Percentiles rank a stretch among this genome's conserved stretches.
Evolutionary conservation across 2,888 invertebrate species (phyloP).

Genomic region (Rutpela maculata): DNA sequence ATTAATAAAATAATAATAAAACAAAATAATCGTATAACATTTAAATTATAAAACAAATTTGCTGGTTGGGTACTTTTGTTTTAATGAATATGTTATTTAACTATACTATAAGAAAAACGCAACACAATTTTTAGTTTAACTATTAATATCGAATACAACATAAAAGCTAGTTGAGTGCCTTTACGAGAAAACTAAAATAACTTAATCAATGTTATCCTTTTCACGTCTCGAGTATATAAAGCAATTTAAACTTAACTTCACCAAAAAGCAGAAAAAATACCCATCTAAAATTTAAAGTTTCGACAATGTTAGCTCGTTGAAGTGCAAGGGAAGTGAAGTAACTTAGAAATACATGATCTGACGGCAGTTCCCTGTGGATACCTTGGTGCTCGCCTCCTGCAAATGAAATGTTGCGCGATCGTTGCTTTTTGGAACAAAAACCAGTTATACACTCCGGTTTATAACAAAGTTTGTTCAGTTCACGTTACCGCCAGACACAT

Average conservation of each 20-base stretch:
- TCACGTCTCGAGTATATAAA: not conserved
- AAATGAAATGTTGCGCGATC: constrained; percentile 29
- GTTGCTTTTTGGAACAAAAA: not conserved
- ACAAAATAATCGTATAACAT: too few species aligned
- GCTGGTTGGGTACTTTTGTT: too few species aligned
- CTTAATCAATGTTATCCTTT: not conserved
- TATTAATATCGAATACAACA: too few species aligned
- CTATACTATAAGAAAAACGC: too few species aligned
- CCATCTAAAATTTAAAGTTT: not conserved
- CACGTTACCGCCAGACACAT: constrained; percentile 33
- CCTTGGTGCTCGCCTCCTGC: constrained; percentile 11
- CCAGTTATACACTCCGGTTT: constrained; percentile 12
- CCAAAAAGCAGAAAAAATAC: not conserved
- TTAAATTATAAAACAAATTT: too few species aligned
- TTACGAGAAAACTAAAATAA: not conserved
- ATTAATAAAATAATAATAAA: too few species aligned
- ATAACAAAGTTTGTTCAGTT: constrained; percentile 38
- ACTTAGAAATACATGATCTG: constrained; percentile 10
- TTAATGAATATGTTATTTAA: too few species aligned
- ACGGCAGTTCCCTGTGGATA: constrained; percentile 17
- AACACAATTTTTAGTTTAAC: too few species aligned
- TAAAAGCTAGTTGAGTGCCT: not conserved
- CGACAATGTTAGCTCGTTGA: not conserved
- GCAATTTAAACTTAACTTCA: not conserved
- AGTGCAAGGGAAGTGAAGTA: not conserved